Conservation (phyloP, 1,140 invertebrate genomes). For the Drosophila navojoa region DNA sequence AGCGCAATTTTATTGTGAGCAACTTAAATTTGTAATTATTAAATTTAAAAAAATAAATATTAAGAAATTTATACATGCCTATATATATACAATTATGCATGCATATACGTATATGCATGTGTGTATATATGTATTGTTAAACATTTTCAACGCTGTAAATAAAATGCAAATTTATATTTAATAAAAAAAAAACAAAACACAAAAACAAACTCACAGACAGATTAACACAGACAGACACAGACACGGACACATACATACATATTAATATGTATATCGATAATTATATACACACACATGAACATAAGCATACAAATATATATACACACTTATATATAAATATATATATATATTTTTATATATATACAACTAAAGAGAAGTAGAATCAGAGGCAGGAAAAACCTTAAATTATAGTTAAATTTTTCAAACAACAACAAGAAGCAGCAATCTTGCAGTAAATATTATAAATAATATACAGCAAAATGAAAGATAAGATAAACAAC, state of each 20-base stretch:
- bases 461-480: conserved; percentile 13
- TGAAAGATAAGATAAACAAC: conserved; percentile 17
- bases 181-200: conserved; percentile 8
- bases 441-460: conserved; percentile 55
- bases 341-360: conserved; percentile 79
- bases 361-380: conserved; percentile 58
- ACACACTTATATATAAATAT: conserved; percentile 39
- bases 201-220: conserved; percentile 6
- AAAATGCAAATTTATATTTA: conserved; percentile 41
- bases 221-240: conserved; percentile 21
- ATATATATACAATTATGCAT: conserved; percentile 13
- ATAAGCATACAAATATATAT: conserved; percentile 34
- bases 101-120: conserved; percentile 7
- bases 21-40: conserved; percentile 64
- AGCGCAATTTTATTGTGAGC: conserved; percentile 57
- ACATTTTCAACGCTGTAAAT: conserved; percentile 63
- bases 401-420: conserved; percentile 76
- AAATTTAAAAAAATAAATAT: conserved; percentile 10
- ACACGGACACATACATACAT: conserved; percentile 33
- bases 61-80: conserved; percentile 33
- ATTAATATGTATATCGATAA: conserved; percentile 43
- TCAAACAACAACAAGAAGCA: conserved; percentile 42
- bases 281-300: conserved; percentile 21
- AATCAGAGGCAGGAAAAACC: conserved; percentile 15
- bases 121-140: conserved; percentile 55